These are phyloP conservation scores for Amiota minor DNA, from an alignment of 2,888 invertebrate species.

Conservation along the genomic window DNA sequence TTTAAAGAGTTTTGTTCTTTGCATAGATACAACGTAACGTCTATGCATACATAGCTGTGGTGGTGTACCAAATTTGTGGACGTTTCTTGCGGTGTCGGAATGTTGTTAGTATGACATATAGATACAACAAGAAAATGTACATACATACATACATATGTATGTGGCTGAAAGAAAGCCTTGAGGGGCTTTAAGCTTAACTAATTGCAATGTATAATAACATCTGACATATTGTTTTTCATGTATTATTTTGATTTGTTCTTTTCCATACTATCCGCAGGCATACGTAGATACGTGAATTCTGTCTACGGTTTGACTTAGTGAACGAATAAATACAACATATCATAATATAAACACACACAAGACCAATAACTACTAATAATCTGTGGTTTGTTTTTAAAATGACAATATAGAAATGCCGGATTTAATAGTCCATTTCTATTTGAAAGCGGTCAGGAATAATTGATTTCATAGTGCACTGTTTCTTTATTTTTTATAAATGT, in stretches of 20 bases:
- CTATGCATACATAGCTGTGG: too few relatives aligned
- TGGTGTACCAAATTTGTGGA: conserved; percentile 22
- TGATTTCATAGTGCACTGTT: conserved; percentile 43
- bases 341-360: too few relatives aligned
- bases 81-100: conserved; percentile 16
- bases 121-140: conserved; percentile 10
- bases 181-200: conserved; percentile 55
- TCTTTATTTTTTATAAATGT: conserved; percentile 55
- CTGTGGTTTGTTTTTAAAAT: too few relatives aligned
- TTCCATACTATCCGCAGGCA: not conserved
- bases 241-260: conserved; percentile 64
- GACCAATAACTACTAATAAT: too few relatives aligned
- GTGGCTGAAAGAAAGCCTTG: conserved; percentile 17
- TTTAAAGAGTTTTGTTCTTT: not conserved
- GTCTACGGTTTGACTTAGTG: not conserved
- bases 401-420: too few relatives aligned
- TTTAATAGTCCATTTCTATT: too few relatives aligned
- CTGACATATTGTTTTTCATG: conserved; percentile 68
- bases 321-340: too few relatives aligned
- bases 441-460: too few relatives aligned
- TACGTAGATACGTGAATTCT: not conserved
- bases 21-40: not conserved
- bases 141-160: conserved; percentile 36
- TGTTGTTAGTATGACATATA: conserved; percentile 11
- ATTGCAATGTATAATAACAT: conserved; percentile 69